These are phyloP conservation scores for Tragelaphus strepsiceros DNA, from an alignment of 2,113 vertebrate species.

Conservation along the genomic window DNA sequence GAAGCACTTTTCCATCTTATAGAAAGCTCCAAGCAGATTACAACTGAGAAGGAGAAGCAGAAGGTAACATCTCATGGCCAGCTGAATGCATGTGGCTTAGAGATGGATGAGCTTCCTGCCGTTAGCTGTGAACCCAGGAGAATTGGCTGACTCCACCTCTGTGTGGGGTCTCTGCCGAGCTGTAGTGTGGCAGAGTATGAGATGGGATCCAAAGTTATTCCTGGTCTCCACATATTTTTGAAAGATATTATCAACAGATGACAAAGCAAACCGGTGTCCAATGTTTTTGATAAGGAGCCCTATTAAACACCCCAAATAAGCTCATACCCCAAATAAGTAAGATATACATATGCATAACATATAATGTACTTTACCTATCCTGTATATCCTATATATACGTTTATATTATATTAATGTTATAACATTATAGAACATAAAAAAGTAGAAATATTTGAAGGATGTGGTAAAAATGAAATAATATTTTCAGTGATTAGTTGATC, in stretches of 20 bases:
- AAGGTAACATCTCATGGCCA: constrained; percentile 76
- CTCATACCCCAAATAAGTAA: not conserved
- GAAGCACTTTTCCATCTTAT: constrained; percentile 87
- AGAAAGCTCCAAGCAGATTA: constrained; percentile 85
- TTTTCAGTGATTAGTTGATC: not conserved
- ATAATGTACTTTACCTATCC: not conserved
- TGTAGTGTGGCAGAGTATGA: not conserved
- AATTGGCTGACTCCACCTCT: not conserved
- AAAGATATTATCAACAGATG: not conserved
- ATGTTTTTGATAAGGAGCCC: not conserved
- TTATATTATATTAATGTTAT: not conserved
- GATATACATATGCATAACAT: not conserved
- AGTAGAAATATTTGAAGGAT: not conserved
- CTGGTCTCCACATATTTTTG: not conserved
- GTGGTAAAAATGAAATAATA: constrained; percentile 4
- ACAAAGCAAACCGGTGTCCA: not conserved
- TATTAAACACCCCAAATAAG: not conserved
- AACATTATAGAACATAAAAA: not conserved
- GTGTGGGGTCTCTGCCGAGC: not conserved
- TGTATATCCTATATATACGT: not conserved
- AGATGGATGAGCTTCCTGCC: not conserved
- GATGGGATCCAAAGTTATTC: not conserved
- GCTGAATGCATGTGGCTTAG: not conserved
- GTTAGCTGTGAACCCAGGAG: not conserved
- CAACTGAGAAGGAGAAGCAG: constrained; percentile 86